These are phyloP conservation scores for Tachypleus tridentatus DNA, from an alignment of 1,140 invertebrate genomes.

Conservation along the genomic window DNA sequence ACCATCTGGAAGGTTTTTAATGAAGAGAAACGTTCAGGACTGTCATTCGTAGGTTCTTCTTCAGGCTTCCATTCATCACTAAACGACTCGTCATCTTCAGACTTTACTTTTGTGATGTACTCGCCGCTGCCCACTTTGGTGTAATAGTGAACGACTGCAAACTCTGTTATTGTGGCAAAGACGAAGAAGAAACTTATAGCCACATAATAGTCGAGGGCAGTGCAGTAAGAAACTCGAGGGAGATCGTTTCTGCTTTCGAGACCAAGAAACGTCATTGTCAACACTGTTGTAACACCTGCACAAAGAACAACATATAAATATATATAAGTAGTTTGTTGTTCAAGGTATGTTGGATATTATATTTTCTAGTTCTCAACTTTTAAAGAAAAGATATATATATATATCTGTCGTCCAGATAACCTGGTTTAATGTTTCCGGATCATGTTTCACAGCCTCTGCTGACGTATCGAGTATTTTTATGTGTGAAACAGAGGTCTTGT, in stretches of 20 bases:
- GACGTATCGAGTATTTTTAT: too few species aligned
- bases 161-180: constrained; percentile 74
- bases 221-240: constrained; percentile 74
- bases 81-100: too few species aligned
- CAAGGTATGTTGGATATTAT: neutral
- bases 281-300: constrained; percentile 66
- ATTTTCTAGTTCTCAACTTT: neutral
- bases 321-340: neutral
- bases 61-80: too few species aligned
- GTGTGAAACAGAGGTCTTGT: too few species aligned
- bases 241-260: constrained; percentile 71
- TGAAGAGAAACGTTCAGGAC: neutral
- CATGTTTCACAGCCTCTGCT: too few species aligned
- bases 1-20: neutral
- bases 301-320: neutral
- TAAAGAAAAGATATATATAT: too few species aligned
- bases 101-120: constrained; percentile 30
- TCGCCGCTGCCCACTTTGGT: constrained; percentile 80
- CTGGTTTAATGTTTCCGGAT: too few species aligned
- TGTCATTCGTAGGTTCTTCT: too few species aligned
- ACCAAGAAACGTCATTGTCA: constrained; percentile 80
- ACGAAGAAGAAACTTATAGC: constrained; percentile 76
- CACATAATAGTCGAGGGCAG: constrained; percentile 75
- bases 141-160: constrained; percentile 77
- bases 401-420: too few species aligned